Evolutionary conservation across 2,797 vertebrate genomes (phyloP).

Genomic region (Neopelma chrysocephalum): DNA sequence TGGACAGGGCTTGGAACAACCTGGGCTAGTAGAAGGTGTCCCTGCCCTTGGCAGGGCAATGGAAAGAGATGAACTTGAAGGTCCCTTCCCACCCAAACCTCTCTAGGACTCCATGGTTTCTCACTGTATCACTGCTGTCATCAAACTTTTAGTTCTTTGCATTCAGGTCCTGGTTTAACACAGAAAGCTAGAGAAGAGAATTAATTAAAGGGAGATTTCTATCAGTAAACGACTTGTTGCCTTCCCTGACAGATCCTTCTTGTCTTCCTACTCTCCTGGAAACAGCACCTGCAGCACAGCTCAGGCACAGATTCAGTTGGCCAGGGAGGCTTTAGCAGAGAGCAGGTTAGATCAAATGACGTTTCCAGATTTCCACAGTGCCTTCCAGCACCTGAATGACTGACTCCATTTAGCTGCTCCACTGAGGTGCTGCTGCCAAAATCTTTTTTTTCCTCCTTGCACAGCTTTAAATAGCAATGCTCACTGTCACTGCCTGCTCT

Average conservation of each 20-base stretch:
- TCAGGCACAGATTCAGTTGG: not conserved
- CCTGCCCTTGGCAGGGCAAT: rapidly evolving
- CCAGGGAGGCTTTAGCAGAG: not conserved
- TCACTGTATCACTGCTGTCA: not conserved
- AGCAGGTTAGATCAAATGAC: not conserved
- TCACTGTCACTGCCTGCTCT: rapidly evolving
- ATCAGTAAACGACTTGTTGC: not conserved
- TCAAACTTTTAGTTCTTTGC: not conserved
- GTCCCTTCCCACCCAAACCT: not conserved
- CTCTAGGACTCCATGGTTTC: not conserved
- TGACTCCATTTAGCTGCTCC: not conserved
- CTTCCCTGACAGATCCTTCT: not conserved
- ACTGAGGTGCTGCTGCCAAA: not conserved
- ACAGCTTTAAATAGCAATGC: not conserved
- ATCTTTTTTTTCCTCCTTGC: not conserved
- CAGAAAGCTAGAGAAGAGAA: not conserved
- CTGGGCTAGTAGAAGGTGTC: rapidly evolving
- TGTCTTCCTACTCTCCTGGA: not conserved
- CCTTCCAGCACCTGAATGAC: not conserved
- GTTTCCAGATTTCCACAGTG: not conserved
- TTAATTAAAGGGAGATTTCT: not conserved
- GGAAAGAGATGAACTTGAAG: not conserved
- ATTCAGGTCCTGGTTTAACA: not conserved
- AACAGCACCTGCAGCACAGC: not conserved
- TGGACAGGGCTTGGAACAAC: rapidly evolving